A percentile compares a stretch with the other conserved stretches of the same genome.
These are phyloP conservation scores for Ferrisia virgata DNA, from an alignment of 2,888 invertebrate species.

Conservation along the genomic window DNA sequence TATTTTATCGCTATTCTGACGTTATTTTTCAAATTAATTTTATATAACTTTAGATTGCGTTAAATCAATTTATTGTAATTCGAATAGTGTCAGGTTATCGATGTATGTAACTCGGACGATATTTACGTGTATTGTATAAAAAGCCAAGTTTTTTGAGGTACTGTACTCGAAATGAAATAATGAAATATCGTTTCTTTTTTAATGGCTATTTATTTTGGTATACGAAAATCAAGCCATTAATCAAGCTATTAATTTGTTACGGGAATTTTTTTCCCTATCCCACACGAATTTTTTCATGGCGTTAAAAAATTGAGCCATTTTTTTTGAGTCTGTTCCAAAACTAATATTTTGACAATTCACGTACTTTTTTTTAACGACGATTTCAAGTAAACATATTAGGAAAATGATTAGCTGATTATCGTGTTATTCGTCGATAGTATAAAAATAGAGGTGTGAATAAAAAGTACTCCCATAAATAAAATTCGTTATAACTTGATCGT, in stretches of 20 bases:
- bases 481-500: neutral
- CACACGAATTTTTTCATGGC: too few relatives aligned
- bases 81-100: neutral
- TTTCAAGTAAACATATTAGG: neutral
- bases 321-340: neutral
- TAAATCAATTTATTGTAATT: neutral
- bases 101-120: too few relatives aligned
- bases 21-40: neutral
- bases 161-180: too few relatives aligned
- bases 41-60: neutral
- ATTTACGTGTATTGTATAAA: too few relatives aligned
- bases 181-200: neutral
- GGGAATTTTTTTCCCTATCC: neutral
- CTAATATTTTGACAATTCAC: neutral
- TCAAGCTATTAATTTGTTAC: neutral
- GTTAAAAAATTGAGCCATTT: too few relatives aligned
- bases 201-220: neutral
- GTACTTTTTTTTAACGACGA: neutral
- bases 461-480: too few relatives aligned
- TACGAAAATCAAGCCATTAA: neutral
- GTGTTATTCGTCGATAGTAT: too few relatives aligned
- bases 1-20: neutral
- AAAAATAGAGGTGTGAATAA: too few relatives aligned
- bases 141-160: too few relatives aligned
- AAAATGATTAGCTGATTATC: too few relatives aligned